phyloP scores from a whole-genome alignment of 2,888 invertebrate genomes.

The Bembecia ichneumoniformis region DNA sequence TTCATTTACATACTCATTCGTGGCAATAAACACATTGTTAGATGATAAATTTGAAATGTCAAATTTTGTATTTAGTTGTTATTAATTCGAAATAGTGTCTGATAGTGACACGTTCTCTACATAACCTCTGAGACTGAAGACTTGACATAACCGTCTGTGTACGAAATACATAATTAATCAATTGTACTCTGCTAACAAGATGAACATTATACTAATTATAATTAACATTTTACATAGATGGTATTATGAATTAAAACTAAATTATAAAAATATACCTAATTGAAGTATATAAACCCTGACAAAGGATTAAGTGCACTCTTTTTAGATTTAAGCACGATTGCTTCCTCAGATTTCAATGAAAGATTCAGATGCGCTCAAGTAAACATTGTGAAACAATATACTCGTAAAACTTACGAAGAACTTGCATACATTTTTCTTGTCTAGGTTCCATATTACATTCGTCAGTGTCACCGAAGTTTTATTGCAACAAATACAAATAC shows the following conservation, averaged over 20 bases:
- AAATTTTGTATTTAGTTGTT: not conserved
- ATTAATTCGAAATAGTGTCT: slow-evolving; percentile 20
- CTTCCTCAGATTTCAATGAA: too few species aligned
- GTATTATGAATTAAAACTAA: too few species aligned
- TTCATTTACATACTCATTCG: too few species aligned
- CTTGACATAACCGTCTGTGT: slow-evolving; percentile 14
- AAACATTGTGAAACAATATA: slow-evolving; percentile 30
- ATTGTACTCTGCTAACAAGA: slow-evolving; percentile 22
- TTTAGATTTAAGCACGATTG: too few species aligned
- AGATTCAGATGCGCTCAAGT: not conserved
- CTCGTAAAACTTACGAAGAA: slow-evolving; percentile 29
- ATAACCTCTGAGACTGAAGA: slow-evolving; percentile 9
- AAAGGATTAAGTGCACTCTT: too few species aligned
- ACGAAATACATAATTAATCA: slow-evolving; percentile 19
- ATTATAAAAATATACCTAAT: too few species aligned
- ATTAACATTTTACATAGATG: too few species aligned
- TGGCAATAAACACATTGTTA: too few species aligned
- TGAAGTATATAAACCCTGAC: too few species aligned
- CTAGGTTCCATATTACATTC: slow-evolving; percentile 53
- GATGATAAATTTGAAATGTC: not conserved
- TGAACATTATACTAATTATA: too few species aligned
- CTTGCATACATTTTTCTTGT: slow-evolving; percentile 38
- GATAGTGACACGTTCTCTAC: slow-evolving; percentile 15
- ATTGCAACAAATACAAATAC: slow-evolving; percentile 55
- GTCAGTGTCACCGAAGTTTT: slow-evolving; percentile 65